Conservation (phyloP, 1,140 invertebrate genomes). For the Aradophagus sp. region DNA sequence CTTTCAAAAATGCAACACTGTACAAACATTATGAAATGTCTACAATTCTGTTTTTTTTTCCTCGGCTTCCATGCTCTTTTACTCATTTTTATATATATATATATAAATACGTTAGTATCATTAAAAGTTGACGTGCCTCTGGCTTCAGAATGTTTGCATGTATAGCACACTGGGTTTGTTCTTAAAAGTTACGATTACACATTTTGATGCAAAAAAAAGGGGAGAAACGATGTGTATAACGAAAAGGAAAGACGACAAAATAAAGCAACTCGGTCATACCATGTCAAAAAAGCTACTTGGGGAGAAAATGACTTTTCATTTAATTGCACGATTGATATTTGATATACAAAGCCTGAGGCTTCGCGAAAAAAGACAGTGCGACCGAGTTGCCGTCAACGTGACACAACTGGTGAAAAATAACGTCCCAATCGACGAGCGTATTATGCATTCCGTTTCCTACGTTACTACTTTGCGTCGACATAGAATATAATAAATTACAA, state of each 20-base stretch:
- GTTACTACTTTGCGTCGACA: slow-evolving; percentile 39
- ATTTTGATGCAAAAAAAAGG: slow-evolving; percentile 33
- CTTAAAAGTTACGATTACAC: slow-evolving; percentile 46
- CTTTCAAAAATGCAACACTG: slow-evolving; percentile 35
- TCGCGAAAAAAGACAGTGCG: slow-evolving; percentile 11
- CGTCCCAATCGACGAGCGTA: slow-evolving; percentile 38
- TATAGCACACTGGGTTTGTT: slow-evolving; percentile 42
- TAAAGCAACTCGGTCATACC: too few species aligned
- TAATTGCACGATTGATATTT: slow-evolving; percentile 28
- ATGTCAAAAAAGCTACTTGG: slow-evolving; percentile 7
- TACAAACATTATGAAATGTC: slow-evolving; percentile 48
- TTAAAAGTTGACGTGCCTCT: slow-evolving; percentile 37
- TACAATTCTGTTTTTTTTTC: slow-evolving; percentile 8
- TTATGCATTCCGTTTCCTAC: slow-evolving; percentile 42
- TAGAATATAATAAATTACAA: slow-evolving; percentile 58
- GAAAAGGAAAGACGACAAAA: too few species aligned
- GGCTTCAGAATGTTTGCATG: slow-evolving; percentile 43
- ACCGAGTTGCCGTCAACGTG: slow-evolving; percentile 5
- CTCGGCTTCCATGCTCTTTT: slow-evolving; percentile 9
- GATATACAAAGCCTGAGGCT: slow-evolving; percentile 5
- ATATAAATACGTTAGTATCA: slow-evolving; percentile 36
- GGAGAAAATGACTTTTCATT: too few species aligned
- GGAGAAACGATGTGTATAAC: slow-evolving; percentile 32
- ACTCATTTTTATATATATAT: slow-evolving; percentile 7
- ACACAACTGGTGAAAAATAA: slow-evolving; percentile 13